Evolutionary conservation across 2,113 vertebrate genomes (phyloP), one percentile per base, ranked within the genome.

Genomic region (Bos javanicus): DNA sequence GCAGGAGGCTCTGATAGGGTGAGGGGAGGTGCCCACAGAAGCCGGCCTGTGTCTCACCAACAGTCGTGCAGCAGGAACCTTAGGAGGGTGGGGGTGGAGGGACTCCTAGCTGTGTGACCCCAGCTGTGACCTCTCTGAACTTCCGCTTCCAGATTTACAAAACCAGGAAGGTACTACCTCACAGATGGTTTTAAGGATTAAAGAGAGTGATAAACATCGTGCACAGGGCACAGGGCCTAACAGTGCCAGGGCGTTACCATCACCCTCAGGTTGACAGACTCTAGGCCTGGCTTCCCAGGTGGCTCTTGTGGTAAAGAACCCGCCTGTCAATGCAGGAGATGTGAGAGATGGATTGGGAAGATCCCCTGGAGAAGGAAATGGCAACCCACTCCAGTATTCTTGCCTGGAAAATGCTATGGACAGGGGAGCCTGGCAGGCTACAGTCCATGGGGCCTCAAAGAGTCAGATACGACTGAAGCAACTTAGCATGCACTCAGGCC

Each of bases 151-250:
- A 59, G 39, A 5, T 50, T 78, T 26, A 95, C 64, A 85, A 62
- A 54, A 78, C 26, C 86, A 97, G 39, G 14, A 52, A 21, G 14
- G 11, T 4, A 9, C 74, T 0, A 36, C 33, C 48, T 62, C 48
- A 39, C 14, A 10, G 15, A 43, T 3, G 4, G 5, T 5, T 21
- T 26, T n/a, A 39, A 60, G 74, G 28, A 57, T 36, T 62, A 54
- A 26, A 56, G 1, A 5, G 87, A 30, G 19, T 4, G 2, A 14
- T 10, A 11, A 26, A 19, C 2, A 16, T 6, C 21, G 14, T 0
- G 0, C 14, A 0, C 5, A 0, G 71, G 71, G 14, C 26, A 26
- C 7, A 11, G 26, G 1, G 14, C 28, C 54, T 16, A 46, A 88
- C 15, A 14, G 4, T 33, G 9, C 19, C 62, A 62, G 46, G n/a